Percentiles rank a stretch among this genome's conserved stretches.
Conservation (phyloP, 2,888 invertebrate genomes). For the Sympetrum striolatum region DNA sequence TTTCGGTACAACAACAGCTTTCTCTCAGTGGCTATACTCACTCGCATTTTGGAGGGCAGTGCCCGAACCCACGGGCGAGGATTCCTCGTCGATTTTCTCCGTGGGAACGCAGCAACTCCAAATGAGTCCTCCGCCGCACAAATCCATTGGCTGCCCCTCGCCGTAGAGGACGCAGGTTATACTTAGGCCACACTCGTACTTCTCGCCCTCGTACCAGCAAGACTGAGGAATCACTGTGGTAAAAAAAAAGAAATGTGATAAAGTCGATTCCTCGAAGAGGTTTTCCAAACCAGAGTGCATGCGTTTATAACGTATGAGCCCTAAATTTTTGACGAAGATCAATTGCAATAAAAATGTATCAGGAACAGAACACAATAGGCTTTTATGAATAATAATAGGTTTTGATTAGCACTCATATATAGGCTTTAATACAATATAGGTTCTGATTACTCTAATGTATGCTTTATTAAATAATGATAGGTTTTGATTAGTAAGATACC, state of each 20-base stretch:
- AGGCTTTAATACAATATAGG: too few species aligned
- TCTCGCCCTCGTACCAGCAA: slow-evolving; percentile 79
- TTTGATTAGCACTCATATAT: too few species aligned
- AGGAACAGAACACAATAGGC: too few species aligned
- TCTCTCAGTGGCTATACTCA: slow-evolving; percentile 66
- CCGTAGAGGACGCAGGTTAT: slow-evolving; percentile 84
- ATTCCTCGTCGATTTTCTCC: slow-evolving; percentile 68
- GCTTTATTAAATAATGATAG: too few species aligned
- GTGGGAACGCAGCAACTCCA: slow-evolving; percentile 87
- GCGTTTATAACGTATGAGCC: too few species aligned
- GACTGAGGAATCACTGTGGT: slow-evolving; percentile 59
- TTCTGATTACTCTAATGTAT: too few species aligned
- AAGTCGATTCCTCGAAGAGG: not conserved
- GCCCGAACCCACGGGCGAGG: slow-evolving; percentile 53
- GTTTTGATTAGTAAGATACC: too few species aligned
- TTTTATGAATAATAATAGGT: too few species aligned
- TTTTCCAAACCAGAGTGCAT: not conserved
- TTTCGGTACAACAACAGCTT: too few species aligned
- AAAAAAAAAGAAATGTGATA: not conserved
- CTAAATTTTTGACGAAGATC: not conserved
- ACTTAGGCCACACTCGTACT: slow-evolving; percentile 88
- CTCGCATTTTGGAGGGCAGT: slow-evolving; percentile 82
- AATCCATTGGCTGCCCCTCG: slow-evolving; percentile 85
- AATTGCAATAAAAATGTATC: not conserved
- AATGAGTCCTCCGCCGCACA: slow-evolving; percentile 92